These are phyloP conservation scores for Pantala flavescens DNA, from an alignment of 1,140 invertebrate species.

Conservation along the genomic window DNA sequence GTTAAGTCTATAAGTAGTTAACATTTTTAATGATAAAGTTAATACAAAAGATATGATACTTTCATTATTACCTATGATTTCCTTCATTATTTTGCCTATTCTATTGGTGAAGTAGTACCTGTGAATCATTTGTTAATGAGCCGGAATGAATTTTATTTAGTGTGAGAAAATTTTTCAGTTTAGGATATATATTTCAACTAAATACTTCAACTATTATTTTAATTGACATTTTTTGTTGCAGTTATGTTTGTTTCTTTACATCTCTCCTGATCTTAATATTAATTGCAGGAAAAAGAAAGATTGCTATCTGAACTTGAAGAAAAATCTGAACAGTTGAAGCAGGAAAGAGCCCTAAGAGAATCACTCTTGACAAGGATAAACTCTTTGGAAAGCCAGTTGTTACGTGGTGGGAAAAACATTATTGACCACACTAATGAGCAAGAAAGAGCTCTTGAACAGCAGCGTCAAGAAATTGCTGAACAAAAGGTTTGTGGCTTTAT, in stretches of 20 bases:
- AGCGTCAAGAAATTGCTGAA: conserved; percentile 69
- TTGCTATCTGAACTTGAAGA: conserved; percentile 45
- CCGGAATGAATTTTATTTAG: no score
- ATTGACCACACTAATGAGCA: conserved; percentile 85
- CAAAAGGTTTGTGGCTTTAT: conserved; percentile 49
- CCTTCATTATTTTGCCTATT: no score
- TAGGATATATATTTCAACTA: no score
- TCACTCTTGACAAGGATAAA: conserved; percentile 42
- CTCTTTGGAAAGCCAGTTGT: conserved; percentile 76
- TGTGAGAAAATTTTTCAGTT: no score
- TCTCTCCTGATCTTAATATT: neutral
- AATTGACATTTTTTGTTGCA: neutral
- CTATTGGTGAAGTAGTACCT: no score
- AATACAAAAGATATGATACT: no score
- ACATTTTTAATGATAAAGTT: no score
- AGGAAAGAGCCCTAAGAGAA: conserved; percentile 44
- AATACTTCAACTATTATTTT: no score
- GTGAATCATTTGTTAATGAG: no score
- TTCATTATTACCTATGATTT: no score
- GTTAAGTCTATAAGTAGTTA: no score
- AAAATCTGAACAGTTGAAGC: conserved; percentile 43
- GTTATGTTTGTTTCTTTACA: neutral
- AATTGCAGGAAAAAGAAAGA: conserved; percentile 45
- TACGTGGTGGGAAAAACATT: conserved; percentile 76
- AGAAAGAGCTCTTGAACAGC: conserved; percentile 68